Conservation (phyloP, 2,888 invertebrate genomes). For the Drosophila fungiperda region DNA sequence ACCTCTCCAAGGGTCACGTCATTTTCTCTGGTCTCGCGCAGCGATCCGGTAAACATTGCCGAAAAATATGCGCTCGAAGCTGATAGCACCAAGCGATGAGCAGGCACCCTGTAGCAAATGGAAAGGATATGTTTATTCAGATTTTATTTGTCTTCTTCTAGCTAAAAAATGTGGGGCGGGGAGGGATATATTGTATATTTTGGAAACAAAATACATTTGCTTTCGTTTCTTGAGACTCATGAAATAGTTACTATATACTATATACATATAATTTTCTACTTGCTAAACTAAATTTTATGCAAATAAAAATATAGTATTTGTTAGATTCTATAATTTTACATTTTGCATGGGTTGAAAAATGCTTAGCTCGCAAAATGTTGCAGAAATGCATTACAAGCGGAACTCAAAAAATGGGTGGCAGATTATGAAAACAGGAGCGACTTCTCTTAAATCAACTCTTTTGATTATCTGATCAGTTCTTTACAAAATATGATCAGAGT, state of each 20-base stretch:
- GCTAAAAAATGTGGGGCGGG: neutral
- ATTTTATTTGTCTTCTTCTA: neutral
- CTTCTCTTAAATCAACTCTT: neutral
- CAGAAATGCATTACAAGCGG: neutral
- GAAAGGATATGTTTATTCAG: neutral
- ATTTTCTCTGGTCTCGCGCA: constrained; percentile 92
- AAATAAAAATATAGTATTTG: too few species aligned
- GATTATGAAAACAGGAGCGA: neutral
- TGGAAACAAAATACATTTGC: too few species aligned
- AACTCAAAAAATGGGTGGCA: neutral
- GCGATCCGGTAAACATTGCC: constrained; percentile 96
- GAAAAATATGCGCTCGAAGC: constrained; percentile 97
- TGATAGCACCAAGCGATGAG: constrained; percentile 94
- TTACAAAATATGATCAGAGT: neutral
- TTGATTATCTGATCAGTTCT: neutral
- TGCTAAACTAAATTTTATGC: too few species aligned
- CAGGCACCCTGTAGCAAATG: constrained; percentile 87
- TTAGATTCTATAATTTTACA: neutral
- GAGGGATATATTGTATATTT: too few species aligned
- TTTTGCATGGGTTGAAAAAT: neutral
- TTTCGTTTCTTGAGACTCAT: neutral
- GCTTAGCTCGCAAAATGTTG: neutral
- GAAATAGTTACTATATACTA: neutral
- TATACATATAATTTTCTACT: too few species aligned
- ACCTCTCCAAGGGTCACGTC: constrained; percentile 94